These are phyloP conservation scores for Drosophila azteca DNA, from an alignment of 1,140 invertebrate species.

Conservation along the genomic window DNA sequence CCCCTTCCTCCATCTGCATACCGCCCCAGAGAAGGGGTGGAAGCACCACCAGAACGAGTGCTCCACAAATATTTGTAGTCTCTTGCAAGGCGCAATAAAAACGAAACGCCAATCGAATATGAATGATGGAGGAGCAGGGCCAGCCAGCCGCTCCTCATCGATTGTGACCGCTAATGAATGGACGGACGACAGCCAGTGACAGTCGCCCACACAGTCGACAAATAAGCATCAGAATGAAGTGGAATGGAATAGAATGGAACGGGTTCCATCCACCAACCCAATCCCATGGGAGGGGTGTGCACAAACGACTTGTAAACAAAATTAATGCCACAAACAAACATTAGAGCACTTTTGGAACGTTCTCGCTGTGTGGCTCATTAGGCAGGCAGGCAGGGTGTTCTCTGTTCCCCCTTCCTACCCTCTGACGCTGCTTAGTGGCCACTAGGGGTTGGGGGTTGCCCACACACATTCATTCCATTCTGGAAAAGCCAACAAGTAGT, in stretches of 20 bases:
- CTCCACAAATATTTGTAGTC: constrained; percentile 69
- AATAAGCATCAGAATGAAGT: too few species aligned
- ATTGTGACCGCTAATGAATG: constrained; percentile 53
- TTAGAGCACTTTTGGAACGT: constrained; percentile 73
- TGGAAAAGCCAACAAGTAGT: constrained; percentile 22
- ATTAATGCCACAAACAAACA: constrained; percentile 78
- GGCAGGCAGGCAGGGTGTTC: constrained; percentile 45
- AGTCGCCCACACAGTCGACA: constrained; percentile 15
- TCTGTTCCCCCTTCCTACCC: too few species aligned
- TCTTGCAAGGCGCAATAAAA: constrained; percentile 52
- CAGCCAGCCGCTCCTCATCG: constrained; percentile 1
- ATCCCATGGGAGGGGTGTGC: constrained; percentile 9
- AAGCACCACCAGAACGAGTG: constrained; percentile 40
- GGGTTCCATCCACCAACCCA: too few species aligned
- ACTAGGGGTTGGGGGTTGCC: background rate
- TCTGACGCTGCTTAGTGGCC: background rate
- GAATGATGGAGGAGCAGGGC: constrained; percentile 39
- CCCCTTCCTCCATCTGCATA: too few species aligned
- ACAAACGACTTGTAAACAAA: constrained; percentile 81
- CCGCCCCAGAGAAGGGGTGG: constrained; percentile 27
- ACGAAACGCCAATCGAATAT: constrained; percentile 53
- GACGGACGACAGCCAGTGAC: constrained; percentile 25
- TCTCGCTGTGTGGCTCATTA: constrained; percentile 72
- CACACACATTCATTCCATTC: constrained; percentile 1
- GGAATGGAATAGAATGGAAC: too few species aligned